Conservation (phyloP, 2,797 vertebrate genomes). For the Mionectes olivaceus region DNA sequence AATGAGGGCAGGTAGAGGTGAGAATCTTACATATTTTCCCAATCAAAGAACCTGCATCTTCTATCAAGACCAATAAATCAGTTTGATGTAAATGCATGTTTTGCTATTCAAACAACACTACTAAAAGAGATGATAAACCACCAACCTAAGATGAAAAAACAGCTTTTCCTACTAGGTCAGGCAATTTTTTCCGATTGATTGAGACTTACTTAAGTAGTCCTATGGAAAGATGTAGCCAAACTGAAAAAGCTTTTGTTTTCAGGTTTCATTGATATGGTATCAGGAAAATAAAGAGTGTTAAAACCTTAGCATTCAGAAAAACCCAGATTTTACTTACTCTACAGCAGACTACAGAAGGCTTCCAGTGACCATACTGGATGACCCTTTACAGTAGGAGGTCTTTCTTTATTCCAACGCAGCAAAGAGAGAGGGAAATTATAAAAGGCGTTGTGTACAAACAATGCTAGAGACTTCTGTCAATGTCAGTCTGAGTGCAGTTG, state of each 20-base stretch:
- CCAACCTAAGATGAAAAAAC: not conserved
- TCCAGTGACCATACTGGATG: accelerated
- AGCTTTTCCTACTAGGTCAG: not conserved
- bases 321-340: not conserved
- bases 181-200: not conserved
- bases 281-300: not conserved
- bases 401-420: not conserved
- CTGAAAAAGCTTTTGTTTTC: not conserved
- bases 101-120: not conserved
- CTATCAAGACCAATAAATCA: not conserved
- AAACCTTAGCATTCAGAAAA: not conserved
- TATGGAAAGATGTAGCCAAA: not conserved
- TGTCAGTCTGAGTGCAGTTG: not conserved
- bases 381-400: not conserved
- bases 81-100: not conserved
- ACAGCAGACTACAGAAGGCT: not conserved
- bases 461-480: not conserved
- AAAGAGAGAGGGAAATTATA: not conserved
- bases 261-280: not conserved
- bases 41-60: not conserved
- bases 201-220: not conserved
- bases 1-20: not conserved
- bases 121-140: not conserved
- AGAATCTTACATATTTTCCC: not conserved
- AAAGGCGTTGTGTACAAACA: not conserved